Percentiles rank a stretch among this genome's conserved stretches.
These are phyloP conservation scores for Lutraria lutraria DNA, from an alignment of 2,888 invertebrate genomes.

Conservation along the genomic window DNA sequence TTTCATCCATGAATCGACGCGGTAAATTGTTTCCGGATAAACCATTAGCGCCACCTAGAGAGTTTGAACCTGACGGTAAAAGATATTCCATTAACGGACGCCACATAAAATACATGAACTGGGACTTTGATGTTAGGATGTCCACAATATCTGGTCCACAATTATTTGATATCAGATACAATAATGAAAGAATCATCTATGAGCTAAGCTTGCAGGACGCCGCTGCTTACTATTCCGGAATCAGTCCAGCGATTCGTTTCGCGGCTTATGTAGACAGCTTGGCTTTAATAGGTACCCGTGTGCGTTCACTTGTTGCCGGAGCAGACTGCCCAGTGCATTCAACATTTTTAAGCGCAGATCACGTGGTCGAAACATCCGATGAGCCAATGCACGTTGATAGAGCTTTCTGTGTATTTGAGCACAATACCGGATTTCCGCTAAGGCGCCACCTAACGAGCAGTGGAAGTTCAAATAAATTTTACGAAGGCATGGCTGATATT, in stretches of 20 bases:
- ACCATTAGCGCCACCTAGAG: slow-evolving; percentile 72
- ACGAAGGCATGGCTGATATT: slow-evolving; percentile 78
- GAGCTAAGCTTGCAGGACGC: slow-evolving; percentile 83
- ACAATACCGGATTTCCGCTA: slow-evolving; percentile 79
- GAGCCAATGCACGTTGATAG: slow-evolving; percentile 56
- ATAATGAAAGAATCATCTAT: slow-evolving; percentile 80
- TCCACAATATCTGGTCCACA: slow-evolving; percentile 78
- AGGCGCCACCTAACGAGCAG: slow-evolving; percentile 75
- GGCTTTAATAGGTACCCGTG: slow-evolving; percentile 73
- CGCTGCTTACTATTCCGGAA: slow-evolving; percentile 79
- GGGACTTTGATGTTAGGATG: slow-evolving; percentile 82
- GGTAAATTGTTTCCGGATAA: slow-evolving; percentile 66
- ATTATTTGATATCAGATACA: slow-evolving; percentile 77
- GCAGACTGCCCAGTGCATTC: slow-evolving; percentile 82
- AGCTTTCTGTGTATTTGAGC: slow-evolving; percentile 82
- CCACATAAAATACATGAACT: slow-evolving; percentile 79
- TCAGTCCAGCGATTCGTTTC: slow-evolving; percentile 70
- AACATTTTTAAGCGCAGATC: slow-evolving; percentile 71
- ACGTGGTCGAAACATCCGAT: slow-evolving; percentile 61
- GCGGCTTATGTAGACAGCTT: slow-evolving; percentile 78
- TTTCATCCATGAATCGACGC: slow-evolving; percentile 61
- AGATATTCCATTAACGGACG: slow-evolving; percentile 79
- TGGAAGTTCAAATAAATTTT: slow-evolving; percentile 65
- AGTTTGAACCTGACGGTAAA: slow-evolving; percentile 80
- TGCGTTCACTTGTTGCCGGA: slow-evolving; percentile 78